Conservation (phyloP, 2,797 vertebrate genomes). For the Coccyzus lansbergi region DNA sequence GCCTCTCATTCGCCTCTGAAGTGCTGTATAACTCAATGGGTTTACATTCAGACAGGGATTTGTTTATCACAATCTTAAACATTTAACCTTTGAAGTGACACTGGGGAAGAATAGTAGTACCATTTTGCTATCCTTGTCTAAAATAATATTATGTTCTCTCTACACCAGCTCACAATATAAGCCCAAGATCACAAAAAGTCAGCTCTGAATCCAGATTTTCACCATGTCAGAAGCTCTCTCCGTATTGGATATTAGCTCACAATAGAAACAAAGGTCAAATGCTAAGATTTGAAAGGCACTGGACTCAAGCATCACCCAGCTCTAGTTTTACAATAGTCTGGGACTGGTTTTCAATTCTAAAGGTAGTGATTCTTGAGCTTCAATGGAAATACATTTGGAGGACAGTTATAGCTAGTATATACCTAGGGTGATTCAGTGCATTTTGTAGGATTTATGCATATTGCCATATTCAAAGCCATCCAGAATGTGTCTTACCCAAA, state of each 20-base stretch:
- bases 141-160: not conserved
- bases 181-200: not conserved
- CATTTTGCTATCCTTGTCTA: not conserved
- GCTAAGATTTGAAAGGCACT: not conserved
- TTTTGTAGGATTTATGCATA: not conserved
- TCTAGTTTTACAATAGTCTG: not conserved
- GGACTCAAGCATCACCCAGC: not conserved
- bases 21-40: not conserved
- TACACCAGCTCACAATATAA: not conserved
- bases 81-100: not conserved
- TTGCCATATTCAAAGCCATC: not conserved
- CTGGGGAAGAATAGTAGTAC: not conserved
- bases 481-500: not conserved
- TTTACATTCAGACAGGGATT: not conserved
- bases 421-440: not conserved
- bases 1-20: rapidly evolving
- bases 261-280: not conserved
- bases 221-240: not conserved
- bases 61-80: not conserved
- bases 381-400: not conserved
- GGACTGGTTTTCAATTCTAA: not conserved
- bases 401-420: not conserved
- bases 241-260: not conserved
- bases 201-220: not conserved
- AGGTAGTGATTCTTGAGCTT: not conserved